A percentile compares a stretch with the other conserved stretches of the same genome.
Conservation (phyloP, 2,113 vertebrate genomes). For the Psammodynastes pulverulentus region DNA sequence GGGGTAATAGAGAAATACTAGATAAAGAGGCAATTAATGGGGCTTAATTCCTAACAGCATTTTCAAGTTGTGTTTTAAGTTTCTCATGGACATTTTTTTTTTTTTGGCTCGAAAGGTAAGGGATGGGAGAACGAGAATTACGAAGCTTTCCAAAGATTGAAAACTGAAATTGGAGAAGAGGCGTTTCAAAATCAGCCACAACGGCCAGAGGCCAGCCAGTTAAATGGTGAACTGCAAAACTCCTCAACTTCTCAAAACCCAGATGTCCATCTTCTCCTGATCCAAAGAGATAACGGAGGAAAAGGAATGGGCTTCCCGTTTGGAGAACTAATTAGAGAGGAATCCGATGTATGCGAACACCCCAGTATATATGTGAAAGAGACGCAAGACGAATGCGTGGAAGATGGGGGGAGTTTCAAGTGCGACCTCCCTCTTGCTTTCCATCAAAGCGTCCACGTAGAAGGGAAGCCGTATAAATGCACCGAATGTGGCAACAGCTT, state of each 20-base stretch:
- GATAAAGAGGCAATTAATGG: neutral
- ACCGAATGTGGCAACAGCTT: neutral
- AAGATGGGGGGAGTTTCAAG: neutral
- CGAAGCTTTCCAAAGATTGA: neutral
- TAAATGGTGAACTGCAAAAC: neutral
- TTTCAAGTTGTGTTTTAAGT: neutral
- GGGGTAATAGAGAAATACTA: neutral
- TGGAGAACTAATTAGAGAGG: neutral
- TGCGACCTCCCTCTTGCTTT: neutral
- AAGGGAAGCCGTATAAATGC: neutral
- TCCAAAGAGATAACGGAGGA: neutral
- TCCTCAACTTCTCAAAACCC: neutral
- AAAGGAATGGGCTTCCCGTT: neutral
- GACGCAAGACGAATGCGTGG: neutral
- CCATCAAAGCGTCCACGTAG: neutral
- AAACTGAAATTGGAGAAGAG: neutral
- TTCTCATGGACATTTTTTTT: neutral
- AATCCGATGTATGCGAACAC: neutral
- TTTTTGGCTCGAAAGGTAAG: neutral
- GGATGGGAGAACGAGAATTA: neutral
- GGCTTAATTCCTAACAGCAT: neutral
- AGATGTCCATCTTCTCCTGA: neutral
- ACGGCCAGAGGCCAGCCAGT: neutral
- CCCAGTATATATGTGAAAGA: neutral
- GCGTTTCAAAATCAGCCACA: neutral